phyloP scores from a whole-genome alignment of 2,888 invertebrate species.

The Drosophila paranaensis region DNA sequence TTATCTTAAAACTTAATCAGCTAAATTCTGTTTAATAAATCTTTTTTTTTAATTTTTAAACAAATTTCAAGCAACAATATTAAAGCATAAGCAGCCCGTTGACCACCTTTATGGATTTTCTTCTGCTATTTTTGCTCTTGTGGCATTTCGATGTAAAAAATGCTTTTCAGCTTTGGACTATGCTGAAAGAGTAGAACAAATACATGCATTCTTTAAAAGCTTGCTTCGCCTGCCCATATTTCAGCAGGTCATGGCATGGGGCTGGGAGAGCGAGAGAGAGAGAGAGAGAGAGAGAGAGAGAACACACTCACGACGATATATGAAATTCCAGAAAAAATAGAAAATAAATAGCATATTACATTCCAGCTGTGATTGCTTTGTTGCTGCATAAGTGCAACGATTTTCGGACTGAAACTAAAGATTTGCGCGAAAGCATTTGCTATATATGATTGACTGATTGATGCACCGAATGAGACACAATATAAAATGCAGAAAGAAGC shows the following conservation, averaged over 20 bases:
- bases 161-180: slow-evolving; percentile 1
- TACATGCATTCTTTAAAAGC: background rate
- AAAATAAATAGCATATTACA: background rate
- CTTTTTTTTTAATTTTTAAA: background rate
- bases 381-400: background rate
- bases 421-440: background rate
- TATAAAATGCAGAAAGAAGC: background rate
- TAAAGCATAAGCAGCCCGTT: background rate
- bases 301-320: background rate
- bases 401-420: background rate
- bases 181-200: background rate
- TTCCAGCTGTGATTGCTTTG: slow-evolving; percentile 9
- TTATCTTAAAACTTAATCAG: no score
- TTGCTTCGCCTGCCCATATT: background rate
- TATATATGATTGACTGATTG: background rate
- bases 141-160: slow-evolving; percentile 1
- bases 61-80: background rate
- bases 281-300: background rate
- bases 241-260: slow-evolving; percentile 3
- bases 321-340: background rate
- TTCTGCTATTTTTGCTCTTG: background rate
- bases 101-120: background rate
- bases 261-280: background rate
- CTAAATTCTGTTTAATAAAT: background rate
- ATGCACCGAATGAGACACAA: background rate